Evolutionary conservation across 2,797 vertebrate species (phyloP).

Genomic region (Coendou prehensilis): DNA sequence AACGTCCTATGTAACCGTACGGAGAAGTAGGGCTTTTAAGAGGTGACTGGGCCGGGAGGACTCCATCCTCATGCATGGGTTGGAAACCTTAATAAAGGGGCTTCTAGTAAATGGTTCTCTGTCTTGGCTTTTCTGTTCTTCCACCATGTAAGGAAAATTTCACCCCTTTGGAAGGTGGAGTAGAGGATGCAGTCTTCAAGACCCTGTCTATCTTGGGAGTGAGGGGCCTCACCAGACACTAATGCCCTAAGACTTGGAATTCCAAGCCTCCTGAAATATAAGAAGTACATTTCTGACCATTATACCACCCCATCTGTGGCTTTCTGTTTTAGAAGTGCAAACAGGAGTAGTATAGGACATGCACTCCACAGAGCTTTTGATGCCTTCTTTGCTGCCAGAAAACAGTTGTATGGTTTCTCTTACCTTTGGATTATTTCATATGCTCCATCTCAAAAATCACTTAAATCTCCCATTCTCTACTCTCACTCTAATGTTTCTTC

Average conservation of each 20-base stretch:
- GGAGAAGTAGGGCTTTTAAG: neutral
- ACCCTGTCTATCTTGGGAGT: neutral
- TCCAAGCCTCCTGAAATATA: neutral
- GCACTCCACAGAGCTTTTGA: no score
- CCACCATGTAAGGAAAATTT: no score
- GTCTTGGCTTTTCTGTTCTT: neutral
- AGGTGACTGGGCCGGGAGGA: no score
- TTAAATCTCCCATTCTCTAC: accelerated
- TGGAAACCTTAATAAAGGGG: neutral
- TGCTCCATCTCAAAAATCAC: neutral
- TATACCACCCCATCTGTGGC: neutral
- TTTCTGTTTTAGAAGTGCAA: neutral
- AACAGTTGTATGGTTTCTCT: neutral
- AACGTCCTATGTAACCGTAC: no score
- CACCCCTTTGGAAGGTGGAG: no score
- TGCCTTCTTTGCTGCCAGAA: neutral
- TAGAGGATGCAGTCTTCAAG: neutral
- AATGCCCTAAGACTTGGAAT: no score
- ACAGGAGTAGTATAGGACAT: no score
- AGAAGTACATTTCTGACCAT: neutral
- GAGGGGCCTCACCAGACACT: neutral
- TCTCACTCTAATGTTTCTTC: neutral
- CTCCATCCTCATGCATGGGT: neutral
- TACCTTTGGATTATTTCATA: no score
- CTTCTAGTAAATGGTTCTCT: neutral